A percentile compares a stretch with the other conserved stretches of the same genome.
These are phyloP conservation scores for Cynocephalus volans DNA, from an alignment of 2,113 vertebrate genomes.

Conservation along the genomic window DNA sequence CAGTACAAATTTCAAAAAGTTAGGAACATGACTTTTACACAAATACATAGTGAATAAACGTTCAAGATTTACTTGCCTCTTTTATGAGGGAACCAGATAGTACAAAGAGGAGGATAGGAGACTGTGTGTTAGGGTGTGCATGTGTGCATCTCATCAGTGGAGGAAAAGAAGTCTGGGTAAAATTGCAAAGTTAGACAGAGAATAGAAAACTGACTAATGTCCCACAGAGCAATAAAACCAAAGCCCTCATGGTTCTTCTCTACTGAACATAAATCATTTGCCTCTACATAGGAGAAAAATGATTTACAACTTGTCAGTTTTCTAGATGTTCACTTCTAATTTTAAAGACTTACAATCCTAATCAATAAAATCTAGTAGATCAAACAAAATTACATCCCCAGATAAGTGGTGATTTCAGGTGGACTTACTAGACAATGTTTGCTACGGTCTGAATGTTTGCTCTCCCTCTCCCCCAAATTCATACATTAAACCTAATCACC, in stretches of 20 bases:
- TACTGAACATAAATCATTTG: not conserved
- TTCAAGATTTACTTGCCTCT: conserved; percentile 5
- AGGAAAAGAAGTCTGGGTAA: not conserved
- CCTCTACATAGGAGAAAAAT: conserved; percentile 17
- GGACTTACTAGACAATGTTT: not conserved
- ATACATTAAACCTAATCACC: too few relatives aligned
- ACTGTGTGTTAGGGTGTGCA: too few relatives aligned
- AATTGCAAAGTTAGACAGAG: not conserved
- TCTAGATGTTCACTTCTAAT: not conserved
- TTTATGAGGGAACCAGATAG: not conserved
- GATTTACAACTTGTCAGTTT: not conserved
- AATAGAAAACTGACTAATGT: not conserved
- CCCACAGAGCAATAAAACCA: not conserved
- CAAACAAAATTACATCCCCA: not conserved
- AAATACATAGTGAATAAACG: not conserved
- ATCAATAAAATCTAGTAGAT: not conserved
- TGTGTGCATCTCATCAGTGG: not conserved
- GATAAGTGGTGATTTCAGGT: not conserved
- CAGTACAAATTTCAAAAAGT: conserved; percentile 53
- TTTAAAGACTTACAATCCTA: conserved; percentile 7
- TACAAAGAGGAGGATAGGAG: not conserved
- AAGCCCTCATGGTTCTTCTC: conserved; percentile 2
- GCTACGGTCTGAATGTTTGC: not conserved
- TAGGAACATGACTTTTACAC: not conserved
- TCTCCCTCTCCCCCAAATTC: not conserved